Conservation (phyloP, 2,113 vertebrate species). For the Carassius gibelio region DNA sequence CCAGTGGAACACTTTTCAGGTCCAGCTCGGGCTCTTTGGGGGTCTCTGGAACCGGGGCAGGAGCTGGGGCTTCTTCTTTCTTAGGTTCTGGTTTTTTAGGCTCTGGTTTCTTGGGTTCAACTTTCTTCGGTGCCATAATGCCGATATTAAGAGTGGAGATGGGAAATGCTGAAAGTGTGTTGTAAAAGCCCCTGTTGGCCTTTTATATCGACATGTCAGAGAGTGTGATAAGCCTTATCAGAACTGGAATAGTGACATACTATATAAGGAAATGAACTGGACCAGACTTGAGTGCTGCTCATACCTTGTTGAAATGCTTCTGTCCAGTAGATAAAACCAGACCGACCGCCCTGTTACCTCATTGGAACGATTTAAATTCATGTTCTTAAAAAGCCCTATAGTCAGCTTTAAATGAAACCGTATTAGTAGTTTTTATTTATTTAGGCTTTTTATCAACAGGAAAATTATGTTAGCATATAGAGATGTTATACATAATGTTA, state of each 20-base stretch:
- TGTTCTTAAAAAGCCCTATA: background rate
- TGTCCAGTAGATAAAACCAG: constrained; percentile 1
- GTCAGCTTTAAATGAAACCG: background rate
- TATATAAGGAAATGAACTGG: constrained; percentile 57
- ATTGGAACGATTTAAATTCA: background rate
- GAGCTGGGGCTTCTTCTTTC: constrained; percentile 70
- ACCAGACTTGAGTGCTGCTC: constrained; percentile 54
- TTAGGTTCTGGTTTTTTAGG: constrained; percentile 67
- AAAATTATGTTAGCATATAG: background rate
- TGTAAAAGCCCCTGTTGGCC: constrained; percentile 7
- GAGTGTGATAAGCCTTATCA: constrained; percentile 58
- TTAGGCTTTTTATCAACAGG: background rate
- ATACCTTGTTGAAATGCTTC: constrained; percentile 21
- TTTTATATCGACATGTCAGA: constrained; percentile 49
- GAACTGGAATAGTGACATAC: constrained; percentile 27
- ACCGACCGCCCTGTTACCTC: background rate
- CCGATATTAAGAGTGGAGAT: constrained; percentile 22
- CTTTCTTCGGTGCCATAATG: constrained; percentile 68
- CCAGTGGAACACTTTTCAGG: constrained; percentile 73
- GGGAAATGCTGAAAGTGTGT: constrained; percentile 10
- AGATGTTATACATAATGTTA: background rate
- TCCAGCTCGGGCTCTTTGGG: constrained; percentile 66
- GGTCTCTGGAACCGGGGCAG: constrained; percentile 54
- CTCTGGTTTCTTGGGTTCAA: constrained; percentile 73
- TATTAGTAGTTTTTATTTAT: background rate